Evolutionary conservation across 2,888 invertebrate genomes (phyloP).

Genomic region (Lasius platythorax): DNA sequence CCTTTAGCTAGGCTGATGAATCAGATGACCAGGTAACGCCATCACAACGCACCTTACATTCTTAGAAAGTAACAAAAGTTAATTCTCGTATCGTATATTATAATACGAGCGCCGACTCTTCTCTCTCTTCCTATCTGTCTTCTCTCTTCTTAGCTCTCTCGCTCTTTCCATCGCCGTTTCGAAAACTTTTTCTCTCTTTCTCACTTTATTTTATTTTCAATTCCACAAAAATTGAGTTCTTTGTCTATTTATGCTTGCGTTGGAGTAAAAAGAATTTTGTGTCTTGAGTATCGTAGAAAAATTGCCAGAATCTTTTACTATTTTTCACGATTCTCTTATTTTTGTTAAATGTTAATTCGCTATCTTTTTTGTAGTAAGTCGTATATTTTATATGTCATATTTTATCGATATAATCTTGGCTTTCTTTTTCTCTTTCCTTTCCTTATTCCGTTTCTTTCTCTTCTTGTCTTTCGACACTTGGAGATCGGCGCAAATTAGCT

Average conservation of each 20-base stretch:
- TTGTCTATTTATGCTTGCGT: not conserved
- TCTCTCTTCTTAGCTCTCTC: slow-evolving; percentile 19
- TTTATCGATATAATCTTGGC: slow-evolving; percentile 17
- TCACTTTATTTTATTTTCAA: slow-evolving; percentile 18
- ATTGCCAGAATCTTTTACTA: not conserved
- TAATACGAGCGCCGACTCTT: slow-evolving; percentile 38
- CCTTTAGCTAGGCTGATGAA: slow-evolving; percentile 97
- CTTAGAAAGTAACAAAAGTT: slow-evolving; percentile 74
- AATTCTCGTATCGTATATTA: slow-evolving; percentile 60
- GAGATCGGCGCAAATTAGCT: slow-evolving; percentile 41
- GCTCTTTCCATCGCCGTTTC: not conserved
- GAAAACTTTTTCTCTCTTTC: not conserved
- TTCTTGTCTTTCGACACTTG: slow-evolving; percentile 41
- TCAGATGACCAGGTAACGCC: slow-evolving; percentile 95
- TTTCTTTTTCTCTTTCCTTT: slow-evolving; percentile 16
- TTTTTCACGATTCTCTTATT: not conserved
- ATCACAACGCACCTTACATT: slow-evolving; percentile 85
- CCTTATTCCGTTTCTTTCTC: slow-evolving; percentile 21
- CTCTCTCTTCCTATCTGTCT: slow-evolving; percentile 49
- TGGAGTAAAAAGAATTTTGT: not conserved
- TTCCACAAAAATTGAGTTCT: not conserved
- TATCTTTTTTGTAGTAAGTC: slow-evolving; percentile 2
- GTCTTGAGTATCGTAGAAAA: slow-evolving; percentile 2
- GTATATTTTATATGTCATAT: not conserved
- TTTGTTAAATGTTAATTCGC: not conserved